These are phyloP conservation scores for Apostichopus californicus DNA, from an alignment of 35 echinoderm and acorn worm species.

Conservation along the genomic window DNA sequence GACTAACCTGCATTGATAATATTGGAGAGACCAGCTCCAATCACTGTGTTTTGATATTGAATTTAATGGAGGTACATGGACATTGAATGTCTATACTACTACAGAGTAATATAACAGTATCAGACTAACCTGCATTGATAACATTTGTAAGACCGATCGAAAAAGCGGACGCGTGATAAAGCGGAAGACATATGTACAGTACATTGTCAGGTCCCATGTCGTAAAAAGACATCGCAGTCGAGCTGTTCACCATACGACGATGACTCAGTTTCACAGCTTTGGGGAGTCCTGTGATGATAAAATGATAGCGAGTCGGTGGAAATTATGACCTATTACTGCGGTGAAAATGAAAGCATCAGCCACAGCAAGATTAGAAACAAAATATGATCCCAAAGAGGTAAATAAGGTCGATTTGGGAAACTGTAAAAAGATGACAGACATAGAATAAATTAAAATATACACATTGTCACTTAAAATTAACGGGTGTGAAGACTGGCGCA, in stretches of 20 bases:
- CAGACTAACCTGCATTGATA: constrained; percentile 55
- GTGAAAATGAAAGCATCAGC: not conserved
- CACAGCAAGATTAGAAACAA: not conserved
- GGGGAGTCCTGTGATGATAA: not conserved
- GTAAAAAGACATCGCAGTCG: not conserved
- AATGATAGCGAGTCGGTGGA: not conserved
- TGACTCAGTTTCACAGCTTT: not conserved
- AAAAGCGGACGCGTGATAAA: constrained; percentile 74
- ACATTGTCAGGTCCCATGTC: constrained; percentile 12
- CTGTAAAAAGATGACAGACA: too few relatives aligned
- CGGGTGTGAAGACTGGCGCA: too few relatives aligned
- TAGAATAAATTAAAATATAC: too few relatives aligned
- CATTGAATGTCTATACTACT: too few relatives aligned
- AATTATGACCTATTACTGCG: not conserved
- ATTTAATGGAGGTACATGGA: too few relatives aligned
- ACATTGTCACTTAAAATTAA: too few relatives aligned
- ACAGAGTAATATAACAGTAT: too few relatives aligned
- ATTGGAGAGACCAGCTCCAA: constrained; percentile 43
- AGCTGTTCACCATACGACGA: not conserved
- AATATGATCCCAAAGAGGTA: not conserved
- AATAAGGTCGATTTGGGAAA: too few relatives aligned
- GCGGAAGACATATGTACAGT: not conserved
- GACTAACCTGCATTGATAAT: constrained; percentile 53
- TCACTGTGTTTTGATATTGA: too few relatives aligned
- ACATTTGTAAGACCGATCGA: constrained; percentile 35